phyloP scores from a whole-genome alignment of 1,140 invertebrate species.

The Uloborus diversus region DNA sequence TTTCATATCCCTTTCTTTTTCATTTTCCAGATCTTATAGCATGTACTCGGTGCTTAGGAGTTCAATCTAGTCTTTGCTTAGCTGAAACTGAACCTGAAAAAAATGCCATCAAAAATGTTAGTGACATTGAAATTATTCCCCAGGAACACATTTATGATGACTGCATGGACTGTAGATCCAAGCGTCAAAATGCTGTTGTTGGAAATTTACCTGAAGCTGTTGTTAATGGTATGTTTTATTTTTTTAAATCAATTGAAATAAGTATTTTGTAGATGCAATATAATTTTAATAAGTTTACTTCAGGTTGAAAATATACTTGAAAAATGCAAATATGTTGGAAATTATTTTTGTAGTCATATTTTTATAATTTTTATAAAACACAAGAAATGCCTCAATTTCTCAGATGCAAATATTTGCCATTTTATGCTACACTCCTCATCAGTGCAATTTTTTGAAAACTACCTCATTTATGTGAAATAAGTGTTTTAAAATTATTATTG shows the following conservation, averaged over 20 bases:
- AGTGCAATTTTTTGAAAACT: too few species aligned
- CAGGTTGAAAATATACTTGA: too few species aligned
- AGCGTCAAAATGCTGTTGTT: constrained; percentile 59
- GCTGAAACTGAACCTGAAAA: constrained; percentile 27
- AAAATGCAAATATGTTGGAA: too few species aligned
- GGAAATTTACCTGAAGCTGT: constrained; percentile 63
- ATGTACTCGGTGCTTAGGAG: constrained; percentile 59
- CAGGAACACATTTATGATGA: constrained; percentile 54
- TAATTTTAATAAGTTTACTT: too few species aligned
- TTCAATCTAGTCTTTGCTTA: constrained; percentile 47
- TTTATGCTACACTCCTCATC: too few species aligned
- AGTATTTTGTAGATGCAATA: background rate
- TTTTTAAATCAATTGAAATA: background rate
- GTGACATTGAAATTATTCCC: background rate
- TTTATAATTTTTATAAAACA: too few species aligned
- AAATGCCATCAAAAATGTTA: constrained; percentile 42
- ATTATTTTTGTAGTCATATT: too few species aligned
- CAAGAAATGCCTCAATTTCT: too few species aligned
- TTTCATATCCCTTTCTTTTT: too few species aligned
- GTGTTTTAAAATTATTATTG: too few species aligned
- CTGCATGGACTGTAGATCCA: constrained; percentile 58
- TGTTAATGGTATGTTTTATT: constrained; percentile 59
- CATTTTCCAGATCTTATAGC: constrained; percentile 58
- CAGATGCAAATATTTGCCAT: too few species aligned
- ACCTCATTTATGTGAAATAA: too few species aligned